Base-by-base conservation (phyloP, 2,797 vertebrate genomes). In the Helostoma temminkii region DNA sequence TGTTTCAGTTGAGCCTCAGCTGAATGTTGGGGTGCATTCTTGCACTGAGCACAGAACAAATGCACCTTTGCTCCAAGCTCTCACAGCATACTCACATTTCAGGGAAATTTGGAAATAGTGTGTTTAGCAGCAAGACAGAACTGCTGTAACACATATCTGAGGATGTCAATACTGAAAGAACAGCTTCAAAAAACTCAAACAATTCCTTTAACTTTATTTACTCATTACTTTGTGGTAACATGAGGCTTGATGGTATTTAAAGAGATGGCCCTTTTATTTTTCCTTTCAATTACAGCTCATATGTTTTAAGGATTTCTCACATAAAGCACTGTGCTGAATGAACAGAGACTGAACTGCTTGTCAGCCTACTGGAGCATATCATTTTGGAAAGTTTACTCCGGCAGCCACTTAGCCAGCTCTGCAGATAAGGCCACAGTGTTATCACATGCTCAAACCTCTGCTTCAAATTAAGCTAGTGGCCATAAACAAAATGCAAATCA, bases 401-500 rank as follows among this genome's bases (percentile, higher is more conserved):
- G 74, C 30, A 79, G 60, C 74, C 32, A 63, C 75, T 73, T 59
- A 64, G 48, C 73, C 59, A 71, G 47, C 66, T 76, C 53, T 60
- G 64, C 19, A 78, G 83, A 86, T 86, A 86, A 81, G 80, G 45
- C 41, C 1, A 4, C 3, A 3, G 25, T 34, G 30, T 80, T 83
- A 88, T 84, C 79, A 2, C 63, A 47, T 50, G 24, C 76, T 77
- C 66, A 74, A 84, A 86, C 86, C 69, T 61, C 77, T 21, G 72
- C 66, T 80, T 82, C 78, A 87, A 86, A 88, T 89, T 81, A 85
- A 88, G 76, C 74, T 78, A 82, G 82, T 83, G 84, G 79, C 77
- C 57, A 36, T 88, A 86, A 90, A 91, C 82, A 88, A 75, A 86
- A 91, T 91, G 89, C 66, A 89, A 91, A 91, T 89, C 39, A 52